Conservation (phyloP, 2,888 invertebrate species). For the Oscheius myriophilus region DNA sequence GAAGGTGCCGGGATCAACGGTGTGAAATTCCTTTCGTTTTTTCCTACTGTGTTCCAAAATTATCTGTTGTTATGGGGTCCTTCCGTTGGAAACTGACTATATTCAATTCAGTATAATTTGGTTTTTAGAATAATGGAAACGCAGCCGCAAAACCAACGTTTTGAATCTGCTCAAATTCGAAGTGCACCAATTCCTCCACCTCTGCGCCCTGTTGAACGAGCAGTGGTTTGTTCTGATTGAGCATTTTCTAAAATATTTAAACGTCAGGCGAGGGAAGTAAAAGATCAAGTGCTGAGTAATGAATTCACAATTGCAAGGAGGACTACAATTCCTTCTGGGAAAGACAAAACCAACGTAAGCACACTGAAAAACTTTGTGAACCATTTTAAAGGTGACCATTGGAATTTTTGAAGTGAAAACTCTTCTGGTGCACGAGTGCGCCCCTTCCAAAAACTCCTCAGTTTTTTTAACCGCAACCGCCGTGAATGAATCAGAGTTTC, state of each 20-base stretch:
- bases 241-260: not conserved
- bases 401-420: slow-evolving; percentile 71
- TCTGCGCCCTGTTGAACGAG: too few relatives aligned
- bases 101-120: too few relatives aligned
- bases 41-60: too few relatives aligned
- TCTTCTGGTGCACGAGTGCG: slow-evolving; percentile 68
- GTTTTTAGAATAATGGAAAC: too few relatives aligned
- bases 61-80: too few relatives aligned
- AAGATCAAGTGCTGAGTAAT: slow-evolving; percentile 67
- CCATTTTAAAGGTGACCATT: slow-evolving; percentile 62
- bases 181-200: too few relatives aligned
- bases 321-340: slow-evolving; percentile 70
- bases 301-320: slow-evolving; percentile 69
- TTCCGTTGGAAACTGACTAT: too few relatives aligned
- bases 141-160: too few relatives aligned
- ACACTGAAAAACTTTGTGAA: not conserved
- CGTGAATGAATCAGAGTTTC: slow-evolving; percentile 54
- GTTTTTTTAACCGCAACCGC: slow-evolving; percentile 60
- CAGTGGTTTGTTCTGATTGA: not conserved
- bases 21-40: too few relatives aligned
- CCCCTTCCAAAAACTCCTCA: slow-evolving; percentile 67
- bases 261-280: slow-evolving; percentile 24
- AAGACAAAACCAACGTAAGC: slow-evolving; percentile 66
- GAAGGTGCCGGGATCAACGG: too few relatives aligned
- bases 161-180: too few relatives aligned